A percentile compares a stretch with the other conserved stretches of the same genome.
Evolutionary conservation across 2,888 invertebrate species (phyloP).

Genomic region (Magallana nippona): DNA sequence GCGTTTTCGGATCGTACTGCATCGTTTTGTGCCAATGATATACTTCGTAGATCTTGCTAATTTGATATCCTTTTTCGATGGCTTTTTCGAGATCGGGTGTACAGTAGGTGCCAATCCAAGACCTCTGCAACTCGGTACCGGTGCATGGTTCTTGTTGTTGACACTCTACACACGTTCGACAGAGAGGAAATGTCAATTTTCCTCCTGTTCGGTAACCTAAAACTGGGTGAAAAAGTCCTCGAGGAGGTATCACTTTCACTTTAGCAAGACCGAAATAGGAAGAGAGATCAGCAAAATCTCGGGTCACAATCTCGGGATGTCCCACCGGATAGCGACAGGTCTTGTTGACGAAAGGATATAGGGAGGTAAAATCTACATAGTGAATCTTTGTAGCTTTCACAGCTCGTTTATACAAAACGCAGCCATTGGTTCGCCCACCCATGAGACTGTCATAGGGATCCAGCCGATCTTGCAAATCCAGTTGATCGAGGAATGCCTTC

Average conservation of each 20-base stretch:
- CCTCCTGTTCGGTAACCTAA: slow-evolving; percentile 67
- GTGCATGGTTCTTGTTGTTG: slow-evolving; percentile 63
- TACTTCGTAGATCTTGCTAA: slow-evolving; percentile 6
- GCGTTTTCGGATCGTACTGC: slow-evolving; percentile 43
- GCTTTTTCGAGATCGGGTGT: neutral
- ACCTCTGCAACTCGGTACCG: slow-evolving; percentile 67
- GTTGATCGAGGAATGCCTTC: neutral
- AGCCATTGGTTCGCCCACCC: slow-evolving; percentile 34
- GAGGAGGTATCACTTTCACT: slow-evolving; percentile 59
- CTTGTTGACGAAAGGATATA: slow-evolving; percentile 71
- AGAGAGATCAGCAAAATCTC: slow-evolving; percentile 24
- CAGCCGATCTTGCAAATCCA: neutral
- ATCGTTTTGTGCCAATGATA: neutral
- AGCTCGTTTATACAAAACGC: neutral
- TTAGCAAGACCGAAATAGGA: slow-evolving; percentile 41
- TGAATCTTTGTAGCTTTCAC: slow-evolving; percentile 47
- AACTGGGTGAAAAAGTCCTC: slow-evolving; percentile 71
- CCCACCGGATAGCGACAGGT: slow-evolving; percentile 62
- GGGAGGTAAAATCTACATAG: slow-evolving; percentile 60
- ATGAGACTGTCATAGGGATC: slow-evolving; percentile 20
- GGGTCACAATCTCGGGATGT: slow-evolving; percentile 52
- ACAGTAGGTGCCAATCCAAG: slow-evolving; percentile 64
- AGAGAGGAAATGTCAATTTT: slow-evolving; percentile 76
- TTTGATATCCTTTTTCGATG: slow-evolving; percentile 4
- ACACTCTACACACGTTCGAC: slow-evolving; percentile 62